These are phyloP conservation scores for Montipora sp. DNA, from an alignment of 64 coral and sea anemone genomes.

Conservation along the genomic window DNA sequence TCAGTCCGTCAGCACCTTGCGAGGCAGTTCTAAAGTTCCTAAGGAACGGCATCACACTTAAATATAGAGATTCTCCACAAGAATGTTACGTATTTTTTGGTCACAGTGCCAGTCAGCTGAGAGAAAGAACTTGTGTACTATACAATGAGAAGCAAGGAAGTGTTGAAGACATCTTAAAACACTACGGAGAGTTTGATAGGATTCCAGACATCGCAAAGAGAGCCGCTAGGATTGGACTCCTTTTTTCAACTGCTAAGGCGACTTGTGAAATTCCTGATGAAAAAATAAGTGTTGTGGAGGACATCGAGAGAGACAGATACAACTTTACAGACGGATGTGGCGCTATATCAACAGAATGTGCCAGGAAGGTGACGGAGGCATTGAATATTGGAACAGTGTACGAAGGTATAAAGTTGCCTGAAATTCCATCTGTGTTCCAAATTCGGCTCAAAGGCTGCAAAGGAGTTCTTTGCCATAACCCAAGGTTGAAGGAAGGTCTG, in stretches of 20 bases:
- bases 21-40: conserved; percentile 64
- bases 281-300: conserved; percentile 59
- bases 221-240: conserved; percentile 76
- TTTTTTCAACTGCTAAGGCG: conserved; percentile 74
- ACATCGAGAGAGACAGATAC: conserved; percentile 65
- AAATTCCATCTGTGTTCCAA: conserved; percentile 84
- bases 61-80: not conserved
- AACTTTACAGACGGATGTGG: conserved; percentile 96
- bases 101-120: conserved; percentile 79
- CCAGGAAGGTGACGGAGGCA: not conserved
- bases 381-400: conserved; percentile 47
- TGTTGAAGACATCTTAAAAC: conserved; percentile 57
- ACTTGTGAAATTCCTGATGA: conserved; percentile 48
- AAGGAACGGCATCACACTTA: conserved; percentile 50
- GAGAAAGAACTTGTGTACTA: conserved; percentile 79
- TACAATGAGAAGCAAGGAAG: conserved; percentile 69
- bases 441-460: conserved; percentile 85
- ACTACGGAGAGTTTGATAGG: conserved; percentile 74
- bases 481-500: conserved; percentile 55
- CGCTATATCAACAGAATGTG: conserved; percentile 62
- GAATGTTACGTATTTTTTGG: conserved; percentile 80
- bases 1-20: conserved; percentile 14
- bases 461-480: conserved; percentile 76
- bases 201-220: conserved; percentile 76
- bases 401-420: conserved; percentile 33